A percentile compares a stretch with the other conserved stretches of the same genome.
These are phyloP conservation scores for Coilia nasus DNA, from an alignment of 2,797 vertebrate genomes.

Conservation along the genomic window DNA sequence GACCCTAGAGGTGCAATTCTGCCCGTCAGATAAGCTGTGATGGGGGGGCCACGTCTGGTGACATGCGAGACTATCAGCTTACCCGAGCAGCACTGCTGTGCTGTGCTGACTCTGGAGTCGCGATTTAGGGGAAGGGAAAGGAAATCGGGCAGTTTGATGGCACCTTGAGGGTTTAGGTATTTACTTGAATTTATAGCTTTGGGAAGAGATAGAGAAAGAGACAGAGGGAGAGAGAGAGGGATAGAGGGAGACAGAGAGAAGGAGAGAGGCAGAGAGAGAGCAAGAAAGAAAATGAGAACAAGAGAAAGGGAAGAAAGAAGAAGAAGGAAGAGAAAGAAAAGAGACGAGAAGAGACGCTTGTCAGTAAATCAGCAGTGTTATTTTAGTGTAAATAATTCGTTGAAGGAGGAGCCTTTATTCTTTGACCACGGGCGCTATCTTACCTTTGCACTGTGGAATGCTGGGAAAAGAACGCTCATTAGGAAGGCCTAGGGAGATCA, in stretches of 20 bases:
- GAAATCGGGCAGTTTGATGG: not conserved
- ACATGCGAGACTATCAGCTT: no score
- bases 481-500: slow-evolving; percentile 78
- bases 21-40: slow-evolving; percentile 24
- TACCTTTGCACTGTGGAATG: slow-evolving; percentile 78
- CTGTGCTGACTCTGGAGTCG: not conserved
- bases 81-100: no score
- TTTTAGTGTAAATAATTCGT: slow-evolving; percentile 61
- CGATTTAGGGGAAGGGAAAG: not conserved
- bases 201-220: not conserved
- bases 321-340: not conserved
- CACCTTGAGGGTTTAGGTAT: not conserved
- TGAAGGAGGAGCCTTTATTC: slow-evolving; percentile 56
- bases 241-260: not conserved
- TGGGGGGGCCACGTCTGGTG: not conserved
- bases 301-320: no score
- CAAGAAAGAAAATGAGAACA: no score
- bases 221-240: not conserved
- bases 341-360: slow-evolving; percentile 32
- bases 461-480: slow-evolving; percentile 62
- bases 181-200: not conserved
- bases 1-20: slow-evolving; percentile 31
- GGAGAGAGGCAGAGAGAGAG: no score
- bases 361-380: slow-evolving; percentile 60
- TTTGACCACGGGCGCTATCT: slow-evolving; percentile 66